Evolutionary conservation across 2,888 invertebrate species (phyloP), one percentile per base, ranked within the genome.

Genomic region (Elysia crispata): DNA sequence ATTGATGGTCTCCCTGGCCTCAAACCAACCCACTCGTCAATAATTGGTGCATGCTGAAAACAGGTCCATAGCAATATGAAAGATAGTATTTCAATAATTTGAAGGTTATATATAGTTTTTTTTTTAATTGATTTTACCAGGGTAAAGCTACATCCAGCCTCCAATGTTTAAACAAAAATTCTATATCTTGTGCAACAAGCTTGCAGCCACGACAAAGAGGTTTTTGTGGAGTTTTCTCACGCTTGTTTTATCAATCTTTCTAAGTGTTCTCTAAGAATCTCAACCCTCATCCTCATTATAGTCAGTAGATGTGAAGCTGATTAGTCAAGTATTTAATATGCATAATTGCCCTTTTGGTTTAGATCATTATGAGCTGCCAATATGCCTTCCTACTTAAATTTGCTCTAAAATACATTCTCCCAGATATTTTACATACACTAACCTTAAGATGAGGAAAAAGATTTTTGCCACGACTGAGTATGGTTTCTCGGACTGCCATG

Each of bases 1-100:
- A 93, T 88, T 1, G 89, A 87, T 57, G 88, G 88, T 76, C 98
- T 94, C 89, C 96, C 95, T 0, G 98, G 98, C 81, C 98, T 93
- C 73, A 98, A 91, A 0, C 97, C 98, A 0, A 96, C 96, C 96
- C 82, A 97, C 95, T 85, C 97, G 93, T 30, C 95, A 94, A 62
- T 94, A 93, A 87, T 93, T 93, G 89, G 85, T 0, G 94, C 93
- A 66, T 91, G 90, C 85, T 91, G 77, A 62, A 76, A 76, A 6
- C 3, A 41, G 41, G 41, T 3, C 11, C 3, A 41, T 41, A 41
- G 41, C 41, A 41, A 41, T 41, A 11, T 41, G 41, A 41, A 3
- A 41, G 41, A 41, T 41, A 41, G 11, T 41, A 41, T 41, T 41
- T 3, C 11, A 41, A 41, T 11, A 41, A 41, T 41, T 41, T 3